Evolutionary conservation across 2,888 invertebrate genomes (phyloP).

Genomic region (Sarcophaga variegata): DNA sequence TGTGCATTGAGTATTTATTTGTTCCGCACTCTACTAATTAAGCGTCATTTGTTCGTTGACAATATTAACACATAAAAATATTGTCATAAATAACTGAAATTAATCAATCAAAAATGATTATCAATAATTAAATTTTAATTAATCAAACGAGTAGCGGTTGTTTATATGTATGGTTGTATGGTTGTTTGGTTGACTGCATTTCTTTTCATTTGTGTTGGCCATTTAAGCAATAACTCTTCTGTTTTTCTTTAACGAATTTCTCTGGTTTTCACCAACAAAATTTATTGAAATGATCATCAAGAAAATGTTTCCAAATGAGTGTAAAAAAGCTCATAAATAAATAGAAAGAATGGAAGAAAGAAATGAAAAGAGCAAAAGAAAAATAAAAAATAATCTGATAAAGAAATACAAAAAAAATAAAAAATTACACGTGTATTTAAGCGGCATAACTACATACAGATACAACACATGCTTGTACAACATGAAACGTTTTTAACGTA

Average conservation of each 20-base stretch:
- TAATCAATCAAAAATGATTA: too few species aligned
- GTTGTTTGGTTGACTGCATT: neutral
- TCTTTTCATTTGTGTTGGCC: neutral
- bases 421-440: constrained; percentile 51
- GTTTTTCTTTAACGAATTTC: constrained; percentile 42
- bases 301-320: neutral
- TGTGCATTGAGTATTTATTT: too few species aligned
- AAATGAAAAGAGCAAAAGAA: neutral
- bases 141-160: neutral
- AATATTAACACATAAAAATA: too few species aligned
- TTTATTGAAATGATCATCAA: neutral
- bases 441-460: neutral
- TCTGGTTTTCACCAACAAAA: constrained; percentile 20
- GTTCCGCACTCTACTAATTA: too few species aligned
- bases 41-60: too few species aligned
- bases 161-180: neutral
- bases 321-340: neutral
- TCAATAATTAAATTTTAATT: too few species aligned
- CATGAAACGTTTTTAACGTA: constrained; percentile 28
- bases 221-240: constrained; percentile 3
- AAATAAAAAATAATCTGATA: neutral
- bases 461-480: neutral
- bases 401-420: neutral
- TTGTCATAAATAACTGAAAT: too few species aligned
- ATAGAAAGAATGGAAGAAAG: neutral